Conservation (phyloP, 2,888 invertebrate species). For the Microplitis deprimator region DNA sequence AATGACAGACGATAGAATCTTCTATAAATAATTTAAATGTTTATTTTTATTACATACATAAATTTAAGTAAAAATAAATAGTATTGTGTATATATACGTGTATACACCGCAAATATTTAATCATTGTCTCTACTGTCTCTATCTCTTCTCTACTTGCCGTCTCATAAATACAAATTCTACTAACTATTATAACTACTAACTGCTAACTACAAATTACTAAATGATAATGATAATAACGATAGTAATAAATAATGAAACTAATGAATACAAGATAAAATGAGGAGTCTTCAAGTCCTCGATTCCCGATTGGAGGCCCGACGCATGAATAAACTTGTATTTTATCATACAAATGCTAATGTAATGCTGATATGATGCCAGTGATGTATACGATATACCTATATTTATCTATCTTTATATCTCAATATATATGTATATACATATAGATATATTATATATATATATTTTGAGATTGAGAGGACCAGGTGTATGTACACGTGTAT, state of each 20-base stretch:
- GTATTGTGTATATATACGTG: slow-evolving; percentile 12
- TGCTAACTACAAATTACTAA: background rate
- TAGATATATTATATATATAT: background rate
- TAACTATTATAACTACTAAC: background rate
- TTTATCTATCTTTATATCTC: slow-evolving; percentile 43
- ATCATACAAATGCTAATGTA: background rate
- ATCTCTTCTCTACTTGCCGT: slow-evolving; percentile 51
- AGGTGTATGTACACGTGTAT: slow-evolving; percentile 1
- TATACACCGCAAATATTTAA: slow-evolving; percentile 34
- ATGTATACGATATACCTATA: slow-evolving; percentile 36
- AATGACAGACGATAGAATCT: background rate
- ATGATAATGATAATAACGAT: background rate
- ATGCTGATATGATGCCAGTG: background rate
- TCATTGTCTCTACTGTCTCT: slow-evolving; percentile 53
- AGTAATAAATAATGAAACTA: background rate
- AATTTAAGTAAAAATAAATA: background rate
- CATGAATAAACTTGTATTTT: background rate
- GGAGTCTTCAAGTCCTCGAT: background rate
- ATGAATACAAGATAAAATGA: background rate
- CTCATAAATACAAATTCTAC: background rate
- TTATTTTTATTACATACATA: background rate
- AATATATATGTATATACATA: slow-evolving; percentile 39
- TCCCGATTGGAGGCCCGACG: background rate
- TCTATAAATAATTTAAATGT: background rate
- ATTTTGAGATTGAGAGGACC: background rate